Conservation (phyloP, 2,888 invertebrate genomes). For the Nysson spinosus region DNA sequence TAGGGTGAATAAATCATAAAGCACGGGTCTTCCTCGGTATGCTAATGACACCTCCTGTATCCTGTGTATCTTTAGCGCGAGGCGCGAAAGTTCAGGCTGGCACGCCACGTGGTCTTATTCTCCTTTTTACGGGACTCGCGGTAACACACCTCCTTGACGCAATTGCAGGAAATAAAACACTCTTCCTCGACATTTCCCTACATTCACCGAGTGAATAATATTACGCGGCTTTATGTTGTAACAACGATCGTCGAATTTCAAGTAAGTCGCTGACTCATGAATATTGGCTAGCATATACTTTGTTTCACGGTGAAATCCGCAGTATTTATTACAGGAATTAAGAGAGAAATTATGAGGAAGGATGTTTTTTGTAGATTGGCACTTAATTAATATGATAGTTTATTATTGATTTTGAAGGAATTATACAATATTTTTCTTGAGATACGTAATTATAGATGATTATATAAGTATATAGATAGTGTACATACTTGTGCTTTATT, state of each 20-base stretch:
- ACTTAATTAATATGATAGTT: no score
- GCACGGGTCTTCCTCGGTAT: conserved; percentile 63
- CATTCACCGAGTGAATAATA: conserved; percentile 26
- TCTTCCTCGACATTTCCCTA: conserved; percentile 40
- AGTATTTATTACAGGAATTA: no score
- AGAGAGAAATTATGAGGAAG: no score
- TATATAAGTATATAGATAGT: no score
- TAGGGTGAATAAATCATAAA: conserved; percentile 71
- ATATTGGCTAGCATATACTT: conserved; percentile 22
- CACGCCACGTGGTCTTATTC: conserved; percentile 40
- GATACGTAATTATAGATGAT: no score
- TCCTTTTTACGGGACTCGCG: conserved; percentile 41
- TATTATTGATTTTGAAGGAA: no score
- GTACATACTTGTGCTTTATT: no score
- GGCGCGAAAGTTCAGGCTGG: conserved; percentile 52
- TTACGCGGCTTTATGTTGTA: conserved; percentile 9
- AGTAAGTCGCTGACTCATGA: conserved; percentile 24
- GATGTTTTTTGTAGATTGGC: no score
- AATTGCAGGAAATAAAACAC: conserved; percentile 59
- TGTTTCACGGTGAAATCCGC: no score
- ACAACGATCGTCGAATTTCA: conserved; percentile 30
- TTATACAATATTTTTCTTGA: no score
- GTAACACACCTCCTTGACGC: conserved; percentile 57
- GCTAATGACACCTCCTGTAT: conserved; percentile 72
- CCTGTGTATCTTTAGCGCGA: conserved; percentile 61